A percentile compares a stretch with the other conserved stretches of the same genome.
phyloP scores from a whole-genome alignment of 1,140 invertebrate genomes.

The Megalopta genalis region DNA sequence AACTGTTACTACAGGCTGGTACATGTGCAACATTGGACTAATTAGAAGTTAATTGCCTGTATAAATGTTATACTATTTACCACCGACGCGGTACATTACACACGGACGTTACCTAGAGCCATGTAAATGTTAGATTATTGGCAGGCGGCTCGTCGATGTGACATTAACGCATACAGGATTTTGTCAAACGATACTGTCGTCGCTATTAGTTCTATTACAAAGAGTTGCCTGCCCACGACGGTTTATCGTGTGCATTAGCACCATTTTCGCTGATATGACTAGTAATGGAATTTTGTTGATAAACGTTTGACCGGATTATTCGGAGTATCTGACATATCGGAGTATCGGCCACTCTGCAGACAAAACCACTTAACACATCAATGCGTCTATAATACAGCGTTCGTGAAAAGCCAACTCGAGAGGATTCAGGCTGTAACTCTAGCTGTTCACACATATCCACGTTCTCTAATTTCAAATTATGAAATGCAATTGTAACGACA shows the following conservation, averaged over 20 bases:
- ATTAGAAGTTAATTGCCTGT: slow-evolving; percentile 54
- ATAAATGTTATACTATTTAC: slow-evolving; percentile 56
- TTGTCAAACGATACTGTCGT: slow-evolving; percentile 17
- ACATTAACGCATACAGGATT: slow-evolving; percentile 31
- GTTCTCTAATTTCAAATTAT: too few relatives aligned
- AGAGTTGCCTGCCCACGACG: slow-evolving; percentile 35
- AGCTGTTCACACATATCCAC: too few relatives aligned
- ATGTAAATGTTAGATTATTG: slow-evolving; percentile 43
- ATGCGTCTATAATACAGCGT: not conserved
- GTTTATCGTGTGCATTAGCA: slow-evolving; percentile 28
- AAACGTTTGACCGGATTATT: slow-evolving; percentile 35
- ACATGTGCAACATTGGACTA: slow-evolving; percentile 12
- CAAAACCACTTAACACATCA: slow-evolving; percentile 18
- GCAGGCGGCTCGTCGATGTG: slow-evolving; percentile 26
- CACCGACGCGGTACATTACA: slow-evolving; percentile 27
- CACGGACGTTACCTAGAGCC: not conserved
- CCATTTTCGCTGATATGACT: not conserved
- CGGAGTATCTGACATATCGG: not conserved
- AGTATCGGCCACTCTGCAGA: not conserved
- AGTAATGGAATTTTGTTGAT: slow-evolving; percentile 39
- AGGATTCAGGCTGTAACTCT: not conserved
- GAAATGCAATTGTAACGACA: too few relatives aligned
- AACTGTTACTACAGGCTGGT: slow-evolving; percentile 37
- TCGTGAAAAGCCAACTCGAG: not conserved
- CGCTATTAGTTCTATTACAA: slow-evolving; percentile 40